These are phyloP conservation scores for Rhinella marina DNA, from an alignment of 2,797 vertebrate species.

Conservation along the genomic window DNA sequence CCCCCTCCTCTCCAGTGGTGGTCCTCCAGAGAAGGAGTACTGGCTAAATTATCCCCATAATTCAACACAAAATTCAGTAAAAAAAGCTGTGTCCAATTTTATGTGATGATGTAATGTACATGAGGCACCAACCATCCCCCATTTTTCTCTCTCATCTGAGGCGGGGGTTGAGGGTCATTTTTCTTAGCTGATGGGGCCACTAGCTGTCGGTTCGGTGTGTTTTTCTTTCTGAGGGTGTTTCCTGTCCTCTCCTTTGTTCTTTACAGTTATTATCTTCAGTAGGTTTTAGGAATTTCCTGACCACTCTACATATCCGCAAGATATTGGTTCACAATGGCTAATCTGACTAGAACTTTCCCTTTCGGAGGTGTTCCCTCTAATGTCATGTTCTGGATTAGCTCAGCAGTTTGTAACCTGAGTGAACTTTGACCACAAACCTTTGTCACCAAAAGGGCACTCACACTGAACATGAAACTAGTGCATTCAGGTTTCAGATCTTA, in stretches of 20 bases:
- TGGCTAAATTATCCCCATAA: no score
- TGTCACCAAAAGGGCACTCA: not conserved
- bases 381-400: constrained; percentile 23
- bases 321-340: constrained; percentile 44
- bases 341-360: constrained; percentile 36
- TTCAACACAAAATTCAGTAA: no score
- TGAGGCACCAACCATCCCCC: not conserved
- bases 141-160: not conserved
- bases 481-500: not conserved
- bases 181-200: not conserved
- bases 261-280: constrained; percentile 42
- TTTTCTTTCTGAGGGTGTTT: constrained; percentile 52
- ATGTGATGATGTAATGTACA: not conserved
- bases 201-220: constrained; percentile 8
- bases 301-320: constrained; percentile 37
- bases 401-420: not conserved
- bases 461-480: not conserved
- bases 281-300: constrained; percentile 58
- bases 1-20: no score
- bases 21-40: no score
- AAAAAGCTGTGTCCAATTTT: not conserved
- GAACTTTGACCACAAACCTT: not conserved
- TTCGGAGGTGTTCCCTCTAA: constrained; percentile 5
- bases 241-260: constrained; percentile 50
- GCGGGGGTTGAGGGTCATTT: constrained; percentile 40